Evolutionary conservation across 1,140 invertebrate species (phyloP).

Genomic region (Drosophila albomicans): DNA sequence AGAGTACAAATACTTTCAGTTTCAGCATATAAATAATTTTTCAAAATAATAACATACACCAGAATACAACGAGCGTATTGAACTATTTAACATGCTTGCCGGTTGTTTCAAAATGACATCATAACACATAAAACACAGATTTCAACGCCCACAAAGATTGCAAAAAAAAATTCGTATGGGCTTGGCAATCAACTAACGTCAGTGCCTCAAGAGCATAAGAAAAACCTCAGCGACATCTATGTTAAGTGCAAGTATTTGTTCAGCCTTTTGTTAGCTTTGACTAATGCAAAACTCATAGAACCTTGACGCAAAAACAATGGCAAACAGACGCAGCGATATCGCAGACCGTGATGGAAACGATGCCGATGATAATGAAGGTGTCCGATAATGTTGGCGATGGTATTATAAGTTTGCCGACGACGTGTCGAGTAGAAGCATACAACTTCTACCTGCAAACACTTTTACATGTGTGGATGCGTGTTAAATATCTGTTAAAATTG

Average conservation of each 20-base stretch:
- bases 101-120: slow-evolving; percentile 60
- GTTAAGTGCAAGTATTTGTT: slow-evolving; percentile 24
- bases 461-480: slow-evolving; percentile 62
- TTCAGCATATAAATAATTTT: slow-evolving; percentile 27
- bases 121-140: slow-evolving; percentile 37
- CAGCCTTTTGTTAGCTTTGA: slow-evolving; percentile 59
- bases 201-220: slow-evolving; percentile 20
- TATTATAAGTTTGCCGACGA: slow-evolving; percentile 58
- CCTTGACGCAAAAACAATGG: slow-evolving; percentile 76
- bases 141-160: slow-evolving; percentile 39
- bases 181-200: slow-evolving; percentile 52
- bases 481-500: slow-evolving; percentile 71
- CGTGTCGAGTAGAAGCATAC: slow-evolving; percentile 31
- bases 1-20: slow-evolving; percentile 43
- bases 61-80: slow-evolving; percentile 55
- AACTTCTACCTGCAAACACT: slow-evolving; percentile 19
- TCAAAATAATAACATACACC: background rate
- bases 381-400: slow-evolving; percentile 38
- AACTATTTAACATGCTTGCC: slow-evolving; percentile 58
- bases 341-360: slow-evolving; percentile 3
- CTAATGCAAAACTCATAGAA: slow-evolving; percentile 79
- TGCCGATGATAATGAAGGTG: slow-evolving; percentile 30
- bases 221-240: slow-evolving; percentile 25
- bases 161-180: slow-evolving; percentile 50
- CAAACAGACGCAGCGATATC: slow-evolving; percentile 67